Evolutionary conservation across 2,113 vertebrate genomes (phyloP), one percentile per base, ranked within the genome.

Genomic region (Petromus typicus): DNA sequence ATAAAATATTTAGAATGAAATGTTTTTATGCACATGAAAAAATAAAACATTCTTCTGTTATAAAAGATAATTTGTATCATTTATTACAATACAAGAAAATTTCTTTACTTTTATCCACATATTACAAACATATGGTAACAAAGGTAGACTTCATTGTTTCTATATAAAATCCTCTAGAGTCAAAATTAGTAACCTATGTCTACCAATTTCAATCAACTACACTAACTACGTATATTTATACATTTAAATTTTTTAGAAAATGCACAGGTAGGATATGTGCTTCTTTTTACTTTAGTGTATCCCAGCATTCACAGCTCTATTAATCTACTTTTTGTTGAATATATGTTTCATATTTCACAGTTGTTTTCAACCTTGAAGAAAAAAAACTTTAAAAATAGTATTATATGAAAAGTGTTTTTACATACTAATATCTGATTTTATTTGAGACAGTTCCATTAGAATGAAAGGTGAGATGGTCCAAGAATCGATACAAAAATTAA

Each of bases 161-260:
- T 27, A 51, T 34, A 48, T 7, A 82, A 61, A 88, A 7, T 43
- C 1, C 5, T 61, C 5, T 71, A 63, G 54, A 86, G 37, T 94
- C 17, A 40, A 20, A 69, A 67, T 69, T 7, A 34, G 20, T 82
- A 37, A 78, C 5, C 0, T 76, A 11, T 20, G 12, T 13, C 1
- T 11, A n/a, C 2, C 66, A 89, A 9, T 79, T 93, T 1, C 54
- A 57, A 75, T 17, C 43, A 1, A 61, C 67, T 90, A 81, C 48
- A 16, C 7, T 92, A 92, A 18, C 11, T 95, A 13, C n/a, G 3
- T 78, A 64, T 56, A 67, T 82, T 79, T 40, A 43, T 66, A 89
- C 12, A 57, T 71, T 73, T 7, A 59, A 14, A 43, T 57, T 64
- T n/a, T 93, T 88, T 69, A 7, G 32, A 86, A 78, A 75, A 48